Evolutionary conservation across 2,113 vertebrate genomes (phyloP).

Genomic region (Tychaedon coryphoeus): DNA sequence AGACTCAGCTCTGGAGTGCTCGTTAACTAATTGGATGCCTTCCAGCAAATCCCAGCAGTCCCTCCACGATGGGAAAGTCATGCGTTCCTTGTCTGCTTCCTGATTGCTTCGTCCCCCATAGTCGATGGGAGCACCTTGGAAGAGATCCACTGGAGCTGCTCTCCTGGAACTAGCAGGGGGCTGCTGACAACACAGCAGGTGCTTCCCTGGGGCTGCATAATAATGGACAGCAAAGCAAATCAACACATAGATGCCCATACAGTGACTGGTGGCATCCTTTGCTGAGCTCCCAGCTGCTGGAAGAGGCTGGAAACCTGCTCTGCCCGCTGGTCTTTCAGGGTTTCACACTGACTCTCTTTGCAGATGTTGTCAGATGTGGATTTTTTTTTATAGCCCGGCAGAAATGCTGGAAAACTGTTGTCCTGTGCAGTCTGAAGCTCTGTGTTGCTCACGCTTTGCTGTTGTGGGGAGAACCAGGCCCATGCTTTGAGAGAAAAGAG

Average conservation of each 20-base stretch:
- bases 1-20: slow-evolving; percentile 12
- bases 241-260: accelerated
- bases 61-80: not conserved
- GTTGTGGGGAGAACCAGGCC: not conserved
- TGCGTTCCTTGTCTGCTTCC: not conserved
- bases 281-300: not conserved
- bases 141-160: not conserved
- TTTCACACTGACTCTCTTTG: not conserved
- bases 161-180: not conserved
- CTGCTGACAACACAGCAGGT: not conserved
- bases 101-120: not conserved
- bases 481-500: not conserved
- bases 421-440: not conserved
- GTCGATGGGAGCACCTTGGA: not conserved
- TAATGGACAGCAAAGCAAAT: not conserved
- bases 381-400: not conserved
- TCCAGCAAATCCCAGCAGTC: slow-evolving; percentile 37
- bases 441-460: accelerated
- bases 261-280: not conserved
- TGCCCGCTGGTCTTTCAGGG: not conserved
- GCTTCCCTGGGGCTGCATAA: not conserved
- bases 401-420: not conserved
- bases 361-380: not conserved
- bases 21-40: slow-evolving; percentile 32
- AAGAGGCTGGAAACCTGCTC: not conserved